Base-by-base conservation (phyloP, 1,140 invertebrate species). In the Polyergus mexicanus region DNA sequence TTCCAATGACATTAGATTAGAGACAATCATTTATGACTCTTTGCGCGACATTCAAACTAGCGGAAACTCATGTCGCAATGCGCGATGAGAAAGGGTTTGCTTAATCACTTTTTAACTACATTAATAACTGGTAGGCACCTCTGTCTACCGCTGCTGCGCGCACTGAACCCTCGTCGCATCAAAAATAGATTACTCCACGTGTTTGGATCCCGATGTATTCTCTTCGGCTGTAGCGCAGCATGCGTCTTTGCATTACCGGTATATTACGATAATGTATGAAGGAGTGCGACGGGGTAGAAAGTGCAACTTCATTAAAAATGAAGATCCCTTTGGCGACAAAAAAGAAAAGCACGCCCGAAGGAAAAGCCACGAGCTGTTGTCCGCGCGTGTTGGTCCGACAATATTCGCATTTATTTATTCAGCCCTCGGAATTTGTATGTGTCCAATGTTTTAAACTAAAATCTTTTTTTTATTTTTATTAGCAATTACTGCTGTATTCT, bases 41-140 rank as follows among this genome's bases (percentile, higher is more conserved):
- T 62, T 54, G 25, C 69, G 51, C 83, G 72, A 87, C 66, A 75
- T 62, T 72, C 66, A 87, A 81, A 58, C 88, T 54, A 51, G 77
- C 65, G 51, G 69, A 66, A 77, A 80, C 80, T 86, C 76, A 80
- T 87, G 74, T 77, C 80, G 63, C 62, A 75, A 75, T 19, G 56
- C 54, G 77, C 65, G 44, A n/a, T n/a, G n/a, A 76, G 75, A 84
- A 87, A 90, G 89, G 89, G 88, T 89, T 87, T 58, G 69, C 76
- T 86, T 89, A 90, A 90, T 90, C 89, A 90, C 89, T 90, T 90
- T 90, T 89, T 90, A 90, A 90, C 89, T 90, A 60, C 88, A 89
- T 90, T 89, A 90, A 76, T 88, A 89, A 89, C 88, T 51, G 76
- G 85, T 84, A 85, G 81, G 60, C 78, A 74, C 83, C 60, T 58